Evolutionary conservation across 2,113 vertebrate genomes (phyloP).

Genomic region (Paramormyrops kingsleyae): DNA sequence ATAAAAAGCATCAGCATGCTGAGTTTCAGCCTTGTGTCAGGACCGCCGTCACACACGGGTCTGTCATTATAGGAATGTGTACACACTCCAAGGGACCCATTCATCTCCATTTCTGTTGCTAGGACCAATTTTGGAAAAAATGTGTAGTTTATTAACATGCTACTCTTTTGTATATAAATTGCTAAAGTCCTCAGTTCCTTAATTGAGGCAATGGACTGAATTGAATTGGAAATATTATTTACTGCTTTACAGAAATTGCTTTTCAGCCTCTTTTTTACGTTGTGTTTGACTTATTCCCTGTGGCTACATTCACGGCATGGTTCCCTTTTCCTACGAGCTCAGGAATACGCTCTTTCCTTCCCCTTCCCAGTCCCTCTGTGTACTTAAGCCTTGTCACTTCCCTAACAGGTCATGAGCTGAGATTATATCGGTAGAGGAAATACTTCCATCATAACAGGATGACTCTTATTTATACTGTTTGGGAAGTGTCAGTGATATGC

Average conservation of each 20-base stretch:
- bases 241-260: background rate
- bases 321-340: background rate
- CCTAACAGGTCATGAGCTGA: background rate
- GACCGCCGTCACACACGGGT: background rate
- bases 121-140: background rate
- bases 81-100: background rate
- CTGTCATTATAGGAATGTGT: background rate
- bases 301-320: background rate
- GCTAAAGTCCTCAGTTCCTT: background rate
- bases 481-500: background rate
- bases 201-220: background rate
- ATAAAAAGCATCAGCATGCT: background rate
- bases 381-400: background rate
- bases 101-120: background rate
- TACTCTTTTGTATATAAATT: background rate
- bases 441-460: background rate
- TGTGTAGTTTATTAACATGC: background rate
- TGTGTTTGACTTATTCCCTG: background rate
- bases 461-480: background rate
- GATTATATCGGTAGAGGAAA: background rate
- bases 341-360: background rate
- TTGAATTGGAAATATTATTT: background rate
- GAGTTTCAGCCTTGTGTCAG: background rate
- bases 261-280: background rate
- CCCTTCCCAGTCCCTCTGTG: background rate